These are phyloP conservation scores for Coregonus clupeaformis DNA, from an alignment of 2,113 vertebrate species.

Conservation along the genomic window DNA sequence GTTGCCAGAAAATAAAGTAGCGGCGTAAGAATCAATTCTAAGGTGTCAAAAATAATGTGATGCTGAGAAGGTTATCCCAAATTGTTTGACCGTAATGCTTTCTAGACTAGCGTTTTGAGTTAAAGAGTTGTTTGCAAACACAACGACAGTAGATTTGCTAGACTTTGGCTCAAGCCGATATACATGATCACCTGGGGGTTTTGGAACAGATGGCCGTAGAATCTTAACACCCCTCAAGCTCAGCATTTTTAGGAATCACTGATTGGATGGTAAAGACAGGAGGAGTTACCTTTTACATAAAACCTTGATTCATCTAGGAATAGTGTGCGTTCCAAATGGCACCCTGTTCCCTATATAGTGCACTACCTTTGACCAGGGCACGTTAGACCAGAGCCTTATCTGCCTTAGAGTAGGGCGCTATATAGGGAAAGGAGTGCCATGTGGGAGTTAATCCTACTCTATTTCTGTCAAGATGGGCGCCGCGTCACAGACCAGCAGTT, in stretches of 20 bases:
- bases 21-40: no score
- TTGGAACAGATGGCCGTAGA: conserved; percentile 64
- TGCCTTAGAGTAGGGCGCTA: no score
- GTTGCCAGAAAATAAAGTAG: no score
- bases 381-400: no score
- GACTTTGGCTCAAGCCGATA: conserved; percentile 39
- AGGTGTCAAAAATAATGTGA: no score
- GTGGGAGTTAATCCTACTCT: no score
- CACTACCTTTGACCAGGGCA: not conserved
- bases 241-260: conserved; percentile 40
- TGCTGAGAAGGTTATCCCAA: not conserved
- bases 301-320: not conserved
- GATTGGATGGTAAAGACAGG: conserved; percentile 45
- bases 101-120: not conserved
- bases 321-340: no score
- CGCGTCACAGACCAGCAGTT: not conserved
- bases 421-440: no score
- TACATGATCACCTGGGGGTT: conserved; percentile 47
- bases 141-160: conserved; percentile 23
- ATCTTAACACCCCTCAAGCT: conserved; percentile 41
- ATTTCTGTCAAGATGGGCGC: no score
- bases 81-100: not conserved
- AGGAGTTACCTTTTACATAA: conserved; percentile 14
- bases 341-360: not conserved
- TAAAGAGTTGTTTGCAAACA: conserved; percentile 24